These are phyloP conservation scores for Coenonympha arcania DNA, from an alignment of 2,888 invertebrate genomes.

Conservation along the genomic window DNA sequence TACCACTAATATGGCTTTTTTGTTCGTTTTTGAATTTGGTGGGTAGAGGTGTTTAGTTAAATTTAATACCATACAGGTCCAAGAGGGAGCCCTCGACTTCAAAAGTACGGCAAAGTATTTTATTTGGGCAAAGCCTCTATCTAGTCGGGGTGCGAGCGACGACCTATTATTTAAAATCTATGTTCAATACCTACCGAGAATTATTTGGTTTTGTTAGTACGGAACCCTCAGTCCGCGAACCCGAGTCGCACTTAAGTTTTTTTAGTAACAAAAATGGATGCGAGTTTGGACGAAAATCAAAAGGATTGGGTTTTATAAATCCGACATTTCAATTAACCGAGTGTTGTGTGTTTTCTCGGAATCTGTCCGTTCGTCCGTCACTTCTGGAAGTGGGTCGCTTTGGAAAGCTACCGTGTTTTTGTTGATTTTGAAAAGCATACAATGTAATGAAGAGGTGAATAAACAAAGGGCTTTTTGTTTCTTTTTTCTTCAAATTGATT, in stretches of 20 bases:
- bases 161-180: too few species aligned
- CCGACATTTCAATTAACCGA: constrained; percentile 16
- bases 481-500: neutral
- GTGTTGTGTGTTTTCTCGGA: constrained; percentile 7
- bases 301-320: constrained; percentile 4
- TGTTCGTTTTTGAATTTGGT: too few species aligned
- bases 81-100: too few species aligned
- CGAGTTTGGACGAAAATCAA: neutral
- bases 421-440: neutral
- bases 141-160: too few species aligned
- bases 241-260: too few species aligned
- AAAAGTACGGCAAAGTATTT: too few species aligned
- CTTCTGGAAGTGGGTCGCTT: constrained; percentile 1
- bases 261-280: neutral
- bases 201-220: neutral
- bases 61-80: too few species aligned
- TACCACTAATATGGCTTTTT: too few species aligned
- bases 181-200: too few species aligned
- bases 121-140: too few species aligned
- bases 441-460: neutral
- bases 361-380: constrained; percentile 8
- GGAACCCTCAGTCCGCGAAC: neutral
- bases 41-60: too few species aligned
- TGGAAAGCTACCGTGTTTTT: constrained; percentile 13
- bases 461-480: neutral